These are phyloP conservation scores for Embiotoca jacksoni DNA, from an alignment of 2,113 vertebrate genomes.

Conservation along the genomic window DNA sequence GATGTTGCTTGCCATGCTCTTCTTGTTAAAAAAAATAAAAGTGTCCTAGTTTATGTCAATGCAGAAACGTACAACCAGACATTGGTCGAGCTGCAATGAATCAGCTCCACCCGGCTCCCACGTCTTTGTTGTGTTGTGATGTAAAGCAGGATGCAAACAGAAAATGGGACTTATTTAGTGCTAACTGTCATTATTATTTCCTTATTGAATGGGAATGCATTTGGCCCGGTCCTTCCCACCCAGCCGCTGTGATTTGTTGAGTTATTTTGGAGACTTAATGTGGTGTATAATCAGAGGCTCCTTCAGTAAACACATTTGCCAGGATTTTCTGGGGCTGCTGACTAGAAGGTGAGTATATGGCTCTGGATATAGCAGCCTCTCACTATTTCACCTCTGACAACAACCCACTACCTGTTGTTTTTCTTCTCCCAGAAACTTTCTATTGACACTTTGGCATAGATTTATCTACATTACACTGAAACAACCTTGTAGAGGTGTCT, in stretches of 20 bases:
- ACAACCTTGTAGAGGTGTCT: conserved; percentile 61
- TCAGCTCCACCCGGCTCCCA: not conserved
- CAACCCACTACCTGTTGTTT: conserved; percentile 45
- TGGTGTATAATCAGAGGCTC: conserved; percentile 77
- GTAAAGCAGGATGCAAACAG: conserved; percentile 23
- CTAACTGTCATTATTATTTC: conserved; percentile 67
- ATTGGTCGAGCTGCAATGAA: not conserved
- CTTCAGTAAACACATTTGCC: conserved; percentile 70
- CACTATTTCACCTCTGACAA: conserved; percentile 51
- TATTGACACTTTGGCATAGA: conserved; percentile 59
- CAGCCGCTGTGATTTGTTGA: conserved; percentile 72
- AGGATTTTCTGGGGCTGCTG: conserved; percentile 38
- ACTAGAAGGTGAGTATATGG: conserved; percentile 34
- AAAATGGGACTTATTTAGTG: conserved; percentile 61
- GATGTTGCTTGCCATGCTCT: not conserved
- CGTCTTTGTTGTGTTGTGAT: conserved; percentile 46
- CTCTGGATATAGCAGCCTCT: not conserved
- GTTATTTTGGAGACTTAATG: conserved; percentile 79
- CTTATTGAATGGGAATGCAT: conserved; percentile 67
- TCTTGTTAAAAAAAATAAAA: not conserved
- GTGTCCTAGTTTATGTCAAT: conserved; percentile 2
- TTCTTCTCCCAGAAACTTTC: conserved; percentile 41
- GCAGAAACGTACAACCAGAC: not conserved
- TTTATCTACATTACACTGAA: conserved; percentile 59
- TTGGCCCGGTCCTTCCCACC: conserved; percentile 66